phyloP scores from a whole-genome alignment of 2,888 invertebrate genomes.

The Drosophila nigritarsus region DNA sequence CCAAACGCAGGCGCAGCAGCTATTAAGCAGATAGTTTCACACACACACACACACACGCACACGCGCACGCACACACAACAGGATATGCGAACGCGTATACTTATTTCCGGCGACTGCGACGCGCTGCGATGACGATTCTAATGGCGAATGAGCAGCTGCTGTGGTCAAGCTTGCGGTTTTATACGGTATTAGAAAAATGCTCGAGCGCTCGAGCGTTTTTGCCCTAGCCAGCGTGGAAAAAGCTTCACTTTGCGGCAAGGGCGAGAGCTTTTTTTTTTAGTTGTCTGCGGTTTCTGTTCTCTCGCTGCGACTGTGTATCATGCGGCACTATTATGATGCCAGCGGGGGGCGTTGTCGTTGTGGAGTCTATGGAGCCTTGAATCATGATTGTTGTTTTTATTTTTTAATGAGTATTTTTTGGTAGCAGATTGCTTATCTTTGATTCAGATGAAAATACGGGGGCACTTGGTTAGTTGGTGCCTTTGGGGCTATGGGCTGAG shows the following conservation, averaged over 20 bases:
- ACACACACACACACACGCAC: slow-evolving; percentile 20
- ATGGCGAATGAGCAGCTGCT: slow-evolving; percentile 69
- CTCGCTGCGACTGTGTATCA: slow-evolving; percentile 10
- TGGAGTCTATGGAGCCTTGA: slow-evolving; percentile 59
- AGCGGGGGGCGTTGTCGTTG: slow-evolving; percentile 30
- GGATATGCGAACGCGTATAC: slow-evolving; percentile 33
- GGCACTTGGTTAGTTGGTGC: slow-evolving; percentile 33
- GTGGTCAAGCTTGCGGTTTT: slow-evolving; percentile 82
- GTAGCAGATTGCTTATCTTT: slow-evolving; percentile 64
- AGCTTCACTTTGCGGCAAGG: slow-evolving; percentile 57
- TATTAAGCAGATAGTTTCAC: not conserved
- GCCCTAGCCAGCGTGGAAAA: slow-evolving; percentile 31
- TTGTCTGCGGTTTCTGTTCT: slow-evolving; percentile 10
- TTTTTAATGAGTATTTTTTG: slow-evolving; percentile 69
- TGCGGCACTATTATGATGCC: slow-evolving; percentile 23
- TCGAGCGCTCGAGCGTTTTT: slow-evolving; percentile 47
- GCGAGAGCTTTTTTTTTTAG: slow-evolving; percentile 50
- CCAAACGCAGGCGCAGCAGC: slow-evolving; percentile 39
- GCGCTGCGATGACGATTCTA: slow-evolving; percentile 69
- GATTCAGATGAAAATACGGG: slow-evolving; percentile 68
- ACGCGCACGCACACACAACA: slow-evolving; percentile 17
- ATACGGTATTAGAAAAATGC: slow-evolving; percentile 70
- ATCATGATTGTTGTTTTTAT: slow-evolving; percentile 15
- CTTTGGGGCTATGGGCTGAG: slow-evolving; percentile 5
- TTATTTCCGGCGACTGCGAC: slow-evolving; percentile 52